Evolutionary conservation across 2,888 invertebrate genomes (phyloP).

Genomic region (Pyralis farinalis): DNA sequence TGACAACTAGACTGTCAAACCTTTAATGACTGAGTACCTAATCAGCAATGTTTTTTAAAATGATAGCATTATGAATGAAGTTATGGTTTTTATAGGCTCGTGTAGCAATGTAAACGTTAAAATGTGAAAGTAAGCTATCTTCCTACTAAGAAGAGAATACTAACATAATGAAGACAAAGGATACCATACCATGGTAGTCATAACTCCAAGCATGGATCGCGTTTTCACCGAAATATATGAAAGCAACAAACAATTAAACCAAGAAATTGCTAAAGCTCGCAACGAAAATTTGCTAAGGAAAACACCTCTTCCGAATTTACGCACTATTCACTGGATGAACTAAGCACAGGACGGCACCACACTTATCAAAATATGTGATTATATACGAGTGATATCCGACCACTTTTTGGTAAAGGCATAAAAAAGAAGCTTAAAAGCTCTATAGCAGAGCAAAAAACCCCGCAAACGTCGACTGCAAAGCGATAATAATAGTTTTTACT

Average conservation of each 20-base stretch:
- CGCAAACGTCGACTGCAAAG: conserved; percentile 58
- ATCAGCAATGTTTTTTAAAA: conserved; percentile 11
- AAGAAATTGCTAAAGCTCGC: conserved; percentile 60
- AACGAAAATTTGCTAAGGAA: conserved; percentile 59
- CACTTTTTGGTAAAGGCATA: conserved; percentile 39
- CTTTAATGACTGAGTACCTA: conserved; percentile 7
- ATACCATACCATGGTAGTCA: conserved; percentile 81
- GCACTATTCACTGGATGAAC: conserved; percentile 71
- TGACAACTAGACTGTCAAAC: conserved; percentile 19
- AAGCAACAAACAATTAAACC: conserved; percentile 47
- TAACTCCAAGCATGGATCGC: conserved; percentile 81
- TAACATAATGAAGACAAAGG: conserved; percentile 73
- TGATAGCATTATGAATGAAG: conserved; percentile 16
- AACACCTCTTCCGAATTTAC: conserved; percentile 62
- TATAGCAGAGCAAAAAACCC: conserved; percentile 61
- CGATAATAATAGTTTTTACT: conserved; percentile 66
- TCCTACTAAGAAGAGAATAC: conserved; percentile 58
- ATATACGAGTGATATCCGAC: conserved; percentile 37
- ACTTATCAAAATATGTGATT: conserved; percentile 38
- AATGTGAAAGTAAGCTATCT: conserved; percentile 52
- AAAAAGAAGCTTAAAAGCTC: conserved; percentile 40
- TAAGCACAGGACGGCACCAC: conserved; percentile 74
- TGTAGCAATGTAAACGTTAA: conserved; percentile 17
- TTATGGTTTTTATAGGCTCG: conserved; percentile 10
- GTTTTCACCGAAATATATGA: conserved; percentile 67